phyloP scores from a whole-genome alignment of 2,888 invertebrate species.

The Polyommatus icarus region DNA sequence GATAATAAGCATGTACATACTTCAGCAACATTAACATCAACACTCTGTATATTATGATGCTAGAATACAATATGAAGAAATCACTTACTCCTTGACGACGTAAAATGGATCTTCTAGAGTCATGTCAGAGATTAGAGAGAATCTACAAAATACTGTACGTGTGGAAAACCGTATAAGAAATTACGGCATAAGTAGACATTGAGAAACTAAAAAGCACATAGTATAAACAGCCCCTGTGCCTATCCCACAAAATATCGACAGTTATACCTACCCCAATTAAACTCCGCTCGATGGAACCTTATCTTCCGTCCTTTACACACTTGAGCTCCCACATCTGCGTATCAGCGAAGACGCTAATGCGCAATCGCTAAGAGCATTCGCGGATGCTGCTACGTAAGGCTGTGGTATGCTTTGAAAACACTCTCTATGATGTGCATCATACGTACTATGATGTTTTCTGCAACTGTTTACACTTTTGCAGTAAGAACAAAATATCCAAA shows the following conservation, averaged over 20 bases:
- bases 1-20: not conserved
- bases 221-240: constrained; percentile 55
- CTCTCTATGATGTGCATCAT: constrained; percentile 35
- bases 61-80: constrained; percentile 27
- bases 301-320: constrained; percentile 70
- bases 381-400: constrained; percentile 26
- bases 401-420: constrained; percentile 34
- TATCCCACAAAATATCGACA: constrained; percentile 73
- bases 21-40: not conserved
- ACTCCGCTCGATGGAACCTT: constrained; percentile 58
- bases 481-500: not conserved
- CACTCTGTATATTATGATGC: not conserved
- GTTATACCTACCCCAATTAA: constrained; percentile 58
- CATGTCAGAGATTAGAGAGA: constrained; percentile 86
- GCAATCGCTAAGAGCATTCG: constrained; percentile 56
- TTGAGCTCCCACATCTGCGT: constrained; percentile 53
- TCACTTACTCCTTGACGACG: constrained; percentile 98
- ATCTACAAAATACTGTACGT: constrained; percentile 58
- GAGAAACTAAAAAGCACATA: constrained; percentile 49
- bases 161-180: constrained; percentile 47
- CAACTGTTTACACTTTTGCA: not conserved
- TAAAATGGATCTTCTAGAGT: constrained; percentile 99
- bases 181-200: constrained; percentile 46
- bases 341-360: constrained; percentile 53
- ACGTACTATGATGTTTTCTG: constrained; percentile 35